phyloP scores from a whole-genome alignment of 2,888 invertebrate species.

The Sympetrum striolatum region DNA sequence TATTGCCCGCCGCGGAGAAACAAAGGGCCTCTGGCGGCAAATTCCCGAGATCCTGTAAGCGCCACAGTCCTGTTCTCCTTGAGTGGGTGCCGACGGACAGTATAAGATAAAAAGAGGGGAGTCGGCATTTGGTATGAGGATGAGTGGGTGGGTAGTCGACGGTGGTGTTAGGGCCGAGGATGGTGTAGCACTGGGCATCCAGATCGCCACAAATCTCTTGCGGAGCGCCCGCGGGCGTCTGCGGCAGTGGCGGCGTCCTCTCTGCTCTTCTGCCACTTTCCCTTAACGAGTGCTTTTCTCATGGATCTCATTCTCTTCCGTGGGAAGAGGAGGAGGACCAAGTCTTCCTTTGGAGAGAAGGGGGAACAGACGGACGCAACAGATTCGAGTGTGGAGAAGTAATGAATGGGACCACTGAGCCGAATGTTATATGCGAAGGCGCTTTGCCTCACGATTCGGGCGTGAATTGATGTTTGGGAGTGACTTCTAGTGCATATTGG shows the following conservation, averaged over 20 bases:
- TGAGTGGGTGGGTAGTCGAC: neutral
- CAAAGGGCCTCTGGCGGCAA: neutral
- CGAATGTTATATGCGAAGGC: neutral
- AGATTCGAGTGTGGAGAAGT: neutral
- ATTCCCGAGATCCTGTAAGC: neutral
- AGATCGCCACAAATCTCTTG: slow-evolving; percentile 39
- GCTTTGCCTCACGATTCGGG: neutral
- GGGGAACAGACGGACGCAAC: neutral
- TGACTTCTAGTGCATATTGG: neutral
- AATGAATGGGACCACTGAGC: slow-evolving; percentile 5
- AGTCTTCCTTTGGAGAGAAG: neutral
- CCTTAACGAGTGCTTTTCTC: slow-evolving; percentile 41
- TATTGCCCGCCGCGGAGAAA: slow-evolving; percentile 9
- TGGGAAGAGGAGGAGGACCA: neutral
- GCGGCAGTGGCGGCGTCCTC: slow-evolving; percentile 9
- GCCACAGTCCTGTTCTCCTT: slow-evolving; percentile 11
- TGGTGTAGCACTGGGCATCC: neutral
- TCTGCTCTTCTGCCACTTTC: neutral
- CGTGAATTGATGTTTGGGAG: neutral
- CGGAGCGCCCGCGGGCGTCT: neutral
- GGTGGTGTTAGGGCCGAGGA: neutral
- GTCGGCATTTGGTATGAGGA: neutral
- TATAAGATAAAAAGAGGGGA: neutral
- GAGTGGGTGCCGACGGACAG: slow-evolving; percentile 23
- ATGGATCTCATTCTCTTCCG: slow-evolving; percentile 2